Percentiles rank a stretch among this genome's conserved stretches.
phyloP scores from a whole-genome alignment of 2,113 vertebrate species.

The Pedionomus torquatus region DNA sequence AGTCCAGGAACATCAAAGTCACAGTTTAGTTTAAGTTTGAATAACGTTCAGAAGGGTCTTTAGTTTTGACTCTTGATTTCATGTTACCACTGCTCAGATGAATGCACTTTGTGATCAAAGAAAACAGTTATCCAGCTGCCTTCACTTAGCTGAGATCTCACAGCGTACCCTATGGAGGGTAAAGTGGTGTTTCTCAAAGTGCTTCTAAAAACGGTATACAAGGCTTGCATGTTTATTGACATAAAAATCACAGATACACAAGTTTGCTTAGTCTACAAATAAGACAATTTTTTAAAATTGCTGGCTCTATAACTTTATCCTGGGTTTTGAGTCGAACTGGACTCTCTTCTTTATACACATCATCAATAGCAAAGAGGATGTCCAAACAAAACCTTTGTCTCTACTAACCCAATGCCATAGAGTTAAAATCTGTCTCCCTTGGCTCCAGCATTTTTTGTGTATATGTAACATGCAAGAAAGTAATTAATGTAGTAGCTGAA shows the following conservation, averaged over 20 bases:
- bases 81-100: neutral
- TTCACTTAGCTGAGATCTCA: neutral
- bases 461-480: neutral
- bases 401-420: accelerated
- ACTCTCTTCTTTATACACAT: neutral
- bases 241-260: neutral
- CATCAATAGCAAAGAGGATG: neutral
- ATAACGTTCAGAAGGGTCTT: neutral
- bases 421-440: neutral
- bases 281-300: neutral
- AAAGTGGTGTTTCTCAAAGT: neutral
- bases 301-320: neutral
- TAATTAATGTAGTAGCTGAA: neutral
- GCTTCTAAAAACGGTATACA: neutral
- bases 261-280: slow-evolving; percentile 40
- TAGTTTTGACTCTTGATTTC: neutral
- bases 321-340: neutral
- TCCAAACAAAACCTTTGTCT: neutral
- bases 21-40: neutral
- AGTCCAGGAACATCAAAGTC: slow-evolving; percentile 6
- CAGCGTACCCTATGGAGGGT: neutral
- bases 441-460: neutral
- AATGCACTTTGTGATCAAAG: neutral
- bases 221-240: neutral
- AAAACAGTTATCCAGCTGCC: neutral